Base-by-base conservation (phyloP, 2,888 invertebrate species). In the Glaucopsyche alexis region DNA sequence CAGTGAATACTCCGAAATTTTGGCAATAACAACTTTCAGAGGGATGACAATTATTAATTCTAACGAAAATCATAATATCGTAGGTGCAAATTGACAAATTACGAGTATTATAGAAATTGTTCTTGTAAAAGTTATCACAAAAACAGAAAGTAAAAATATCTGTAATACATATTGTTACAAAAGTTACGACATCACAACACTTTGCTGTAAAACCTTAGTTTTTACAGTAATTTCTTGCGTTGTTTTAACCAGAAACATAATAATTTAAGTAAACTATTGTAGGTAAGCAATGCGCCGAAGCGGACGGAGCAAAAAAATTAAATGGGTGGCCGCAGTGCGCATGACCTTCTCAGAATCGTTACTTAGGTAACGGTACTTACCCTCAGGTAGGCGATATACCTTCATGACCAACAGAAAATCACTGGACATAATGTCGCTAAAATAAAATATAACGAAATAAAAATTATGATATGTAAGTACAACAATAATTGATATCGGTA, bases 321-420 rank as follows among this genome's bases (percentile, higher is more conserved):
- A 88, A 84, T 87, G 85, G 88, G 87, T 89, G 86, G 81, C 84
- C 84, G 87, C 84, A 85, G 81, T 85, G 87, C 85, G 88, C 87
- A 87, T 91, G 90, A 90, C 91, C 92, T 92, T 92, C 92, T 90
- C 77, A 85, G 92, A 93, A 93, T 82, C 81, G 87, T 84, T 87
- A 84, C 84, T 83, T 83, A 83, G 84, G 83, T 91, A 92, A 92
- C 92, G 91, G 92, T 88, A 90, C 86, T 82, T 78, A 75, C 78
- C 84, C 82, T 82, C 90, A 91, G 89, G 91, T 91, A 91, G 82
- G 74, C 81, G 76, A 72, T 77, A 80, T 78, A 78, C 80, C 60
- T 60, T 60, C 71, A 69, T 69, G 60, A 72, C 66, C 73, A 69
- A 55, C 29, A 60, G 13, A 14, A 60, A 55, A 11, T 19, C 55